These are phyloP conservation scores for Suricata suricatta DNA, from an alignment of 2,113 vertebrate genomes.

Conservation along the genomic window DNA sequence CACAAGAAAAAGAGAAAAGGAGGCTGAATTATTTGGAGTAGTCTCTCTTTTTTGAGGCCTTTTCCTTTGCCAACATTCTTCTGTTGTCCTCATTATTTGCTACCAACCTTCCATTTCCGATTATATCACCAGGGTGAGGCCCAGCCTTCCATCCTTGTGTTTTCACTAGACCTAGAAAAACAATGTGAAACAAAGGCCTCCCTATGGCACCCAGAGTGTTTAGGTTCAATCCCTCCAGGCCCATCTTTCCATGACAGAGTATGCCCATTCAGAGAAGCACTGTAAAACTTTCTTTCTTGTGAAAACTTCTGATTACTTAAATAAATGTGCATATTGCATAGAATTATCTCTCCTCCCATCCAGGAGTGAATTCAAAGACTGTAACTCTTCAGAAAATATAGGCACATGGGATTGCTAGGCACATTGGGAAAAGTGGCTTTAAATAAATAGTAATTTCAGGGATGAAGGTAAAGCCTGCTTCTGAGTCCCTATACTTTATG, in stretches of 20 bases:
- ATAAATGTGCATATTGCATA: not conserved
- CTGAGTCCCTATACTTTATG: not conserved
- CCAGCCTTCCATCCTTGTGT: not conserved
- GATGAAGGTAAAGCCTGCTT: not conserved
- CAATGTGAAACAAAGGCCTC: not conserved
- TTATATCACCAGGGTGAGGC: not conserved
- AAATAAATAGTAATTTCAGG: slow-evolving; percentile 21
- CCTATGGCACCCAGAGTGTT: not conserved
- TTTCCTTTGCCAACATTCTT: not conserved
- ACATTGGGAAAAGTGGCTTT: slow-evolving; percentile 41
- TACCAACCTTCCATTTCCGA: not conserved
- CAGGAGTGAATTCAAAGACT: slow-evolving; percentile 32
- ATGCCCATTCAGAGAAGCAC: not conserved
- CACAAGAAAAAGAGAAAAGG: slow-evolving; percentile 53
- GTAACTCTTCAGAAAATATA: not conserved
- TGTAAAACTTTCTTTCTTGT: not conserved
- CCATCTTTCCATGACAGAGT: not conserved
- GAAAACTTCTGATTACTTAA: not conserved
- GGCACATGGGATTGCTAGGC: not conserved
- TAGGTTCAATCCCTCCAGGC: not conserved
- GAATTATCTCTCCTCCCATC: not conserved
- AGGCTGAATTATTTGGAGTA: slow-evolving; percentile 35
- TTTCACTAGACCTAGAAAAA: not conserved
- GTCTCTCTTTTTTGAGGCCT: not conserved
- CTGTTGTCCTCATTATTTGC: not conserved